These are phyloP conservation scores for Halcyon smyrnensis DNA, from an alignment of 2,797 vertebrate species.

Conservation along the genomic window DNA sequence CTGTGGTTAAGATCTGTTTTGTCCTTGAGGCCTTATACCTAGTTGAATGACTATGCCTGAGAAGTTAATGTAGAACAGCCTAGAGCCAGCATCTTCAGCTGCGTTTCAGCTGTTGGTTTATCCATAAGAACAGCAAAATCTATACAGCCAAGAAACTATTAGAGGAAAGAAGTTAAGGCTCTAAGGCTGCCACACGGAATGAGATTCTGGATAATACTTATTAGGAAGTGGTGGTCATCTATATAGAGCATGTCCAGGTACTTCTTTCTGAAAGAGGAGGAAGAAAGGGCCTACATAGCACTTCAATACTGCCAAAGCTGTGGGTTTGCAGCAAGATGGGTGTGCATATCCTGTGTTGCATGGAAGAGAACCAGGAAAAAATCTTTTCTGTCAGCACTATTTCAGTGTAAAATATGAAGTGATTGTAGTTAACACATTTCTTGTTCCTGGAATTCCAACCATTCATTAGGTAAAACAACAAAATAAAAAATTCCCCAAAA, in stretches of 20 bases:
- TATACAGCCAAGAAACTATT: not conserved
- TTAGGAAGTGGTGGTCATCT: not conserved
- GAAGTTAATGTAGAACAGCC: not conserved
- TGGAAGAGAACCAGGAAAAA: not conserved
- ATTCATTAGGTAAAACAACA: too few species aligned
- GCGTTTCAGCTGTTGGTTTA: not conserved
- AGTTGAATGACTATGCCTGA: not conserved
- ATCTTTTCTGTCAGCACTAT: not conserved
- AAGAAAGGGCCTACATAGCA: not conserved
- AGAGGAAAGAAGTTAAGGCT: not conserved
- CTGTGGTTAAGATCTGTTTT: not conserved
- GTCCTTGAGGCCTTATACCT: not conserved
- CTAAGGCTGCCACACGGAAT: not conserved
- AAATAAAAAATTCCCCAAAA: not conserved
- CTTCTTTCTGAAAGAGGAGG: not conserved
- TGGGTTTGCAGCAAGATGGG: not conserved
- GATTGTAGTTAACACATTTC: not conserved
- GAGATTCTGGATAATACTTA: not conserved
- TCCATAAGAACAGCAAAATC: not conserved
- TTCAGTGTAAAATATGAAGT: not conserved
- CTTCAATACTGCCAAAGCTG: not conserved
- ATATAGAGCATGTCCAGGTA: not conserved
- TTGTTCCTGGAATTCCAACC: not conserved
- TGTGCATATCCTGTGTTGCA: rapidly evolving
- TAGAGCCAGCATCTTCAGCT: not conserved